These are phyloP conservation scores for Rissa tridactyla DNA, from an alignment of 2,113 vertebrate genomes.

Conservation along the genomic window DNA sequence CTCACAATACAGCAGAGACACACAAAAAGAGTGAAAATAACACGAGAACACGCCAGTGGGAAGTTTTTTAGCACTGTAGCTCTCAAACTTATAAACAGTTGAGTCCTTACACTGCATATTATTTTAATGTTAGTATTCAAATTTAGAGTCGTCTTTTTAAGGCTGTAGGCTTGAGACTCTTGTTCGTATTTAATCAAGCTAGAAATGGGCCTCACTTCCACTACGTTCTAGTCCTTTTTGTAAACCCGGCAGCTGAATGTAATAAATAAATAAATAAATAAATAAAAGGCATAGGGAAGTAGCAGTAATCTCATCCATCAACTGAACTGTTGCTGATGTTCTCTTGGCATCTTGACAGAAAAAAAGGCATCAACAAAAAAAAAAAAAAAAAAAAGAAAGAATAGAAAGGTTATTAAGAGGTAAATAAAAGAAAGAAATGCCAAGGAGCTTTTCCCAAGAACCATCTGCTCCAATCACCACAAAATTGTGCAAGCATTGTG, in stretches of 20 bases:
- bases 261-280: neutral
- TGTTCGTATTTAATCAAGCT: neutral
- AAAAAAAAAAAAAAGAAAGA: no score
- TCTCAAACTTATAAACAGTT: neutral
- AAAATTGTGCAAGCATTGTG: neutral
- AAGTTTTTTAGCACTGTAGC: neutral
- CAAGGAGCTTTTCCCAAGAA: neutral
- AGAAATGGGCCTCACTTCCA: neutral
- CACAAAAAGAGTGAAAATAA: neutral
- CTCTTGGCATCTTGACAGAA: neutral
- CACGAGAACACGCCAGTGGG: neutral
- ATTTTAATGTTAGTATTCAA: neutral
- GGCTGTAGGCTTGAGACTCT: neutral
- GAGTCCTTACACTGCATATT: neutral
- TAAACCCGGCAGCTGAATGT: neutral
- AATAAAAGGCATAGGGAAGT: neutral
- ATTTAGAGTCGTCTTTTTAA: neutral
- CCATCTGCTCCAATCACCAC: neutral
- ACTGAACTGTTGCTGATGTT: neutral
- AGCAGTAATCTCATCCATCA: neutral
- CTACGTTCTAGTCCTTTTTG: neutral
- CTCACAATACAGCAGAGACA: rapidly evolving
- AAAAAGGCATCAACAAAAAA: neutral
- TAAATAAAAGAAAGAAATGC: neutral
- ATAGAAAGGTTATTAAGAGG: neutral